Conservation (phyloP, 2,888 invertebrate genomes). For the Ischnura elegans region DNA sequence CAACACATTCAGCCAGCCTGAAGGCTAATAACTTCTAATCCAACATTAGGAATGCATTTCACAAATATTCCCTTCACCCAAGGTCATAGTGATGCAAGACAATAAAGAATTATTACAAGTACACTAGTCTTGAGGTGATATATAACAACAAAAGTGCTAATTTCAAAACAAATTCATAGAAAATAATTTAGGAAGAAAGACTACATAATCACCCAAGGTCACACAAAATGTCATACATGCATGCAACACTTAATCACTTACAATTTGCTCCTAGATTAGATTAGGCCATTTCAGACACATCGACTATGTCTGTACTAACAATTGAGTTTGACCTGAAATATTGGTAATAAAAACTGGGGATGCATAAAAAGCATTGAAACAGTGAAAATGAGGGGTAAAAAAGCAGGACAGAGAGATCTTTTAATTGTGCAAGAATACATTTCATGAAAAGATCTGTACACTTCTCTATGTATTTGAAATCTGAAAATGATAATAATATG, state of each 20-base stretch:
- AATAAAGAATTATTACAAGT: background rate
- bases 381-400: conserved; percentile 33
- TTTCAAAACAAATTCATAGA: background rate
- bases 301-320: conserved; percentile 22
- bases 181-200: conserved; percentile 15
- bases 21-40: background rate
- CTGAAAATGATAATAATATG: background rate
- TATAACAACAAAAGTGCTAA: background rate
- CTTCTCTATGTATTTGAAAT: background rate
- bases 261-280: background rate
- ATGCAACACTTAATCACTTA: conserved; percentile 22
- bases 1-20: background rate
- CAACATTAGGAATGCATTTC: background rate
- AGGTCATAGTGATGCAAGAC: background rate
- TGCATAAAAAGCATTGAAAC: conserved; percentile 18
- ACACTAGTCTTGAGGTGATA: background rate
- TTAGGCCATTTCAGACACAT: conserved; percentile 57
- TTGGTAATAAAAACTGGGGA: conserved; percentile 11
- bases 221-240: conserved; percentile 14
- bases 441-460: background rate
- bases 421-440: background rate
- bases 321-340: conserved; percentile 4
- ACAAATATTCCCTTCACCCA: background rate
- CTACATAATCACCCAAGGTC: background rate
- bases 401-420: background rate